Base-by-base conservation (phyloP, 2,113 vertebrate species). In the Carettochelys insculpta region DNA sequence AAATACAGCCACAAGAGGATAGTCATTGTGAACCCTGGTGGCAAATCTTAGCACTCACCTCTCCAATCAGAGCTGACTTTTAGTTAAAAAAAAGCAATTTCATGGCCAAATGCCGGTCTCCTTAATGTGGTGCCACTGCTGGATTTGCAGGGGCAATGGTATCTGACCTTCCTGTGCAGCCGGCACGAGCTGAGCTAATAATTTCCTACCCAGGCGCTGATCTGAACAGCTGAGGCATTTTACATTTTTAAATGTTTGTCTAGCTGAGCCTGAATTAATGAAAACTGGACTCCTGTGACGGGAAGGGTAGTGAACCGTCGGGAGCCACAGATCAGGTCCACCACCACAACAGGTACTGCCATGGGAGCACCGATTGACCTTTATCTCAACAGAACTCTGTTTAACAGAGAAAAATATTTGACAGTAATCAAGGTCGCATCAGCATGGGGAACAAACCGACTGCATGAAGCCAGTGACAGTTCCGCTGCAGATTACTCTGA, bases 351-450 rank as follows among this genome's bases (percentile, higher is more conserved):
- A 54, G 88, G 88, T 87, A 1, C 88, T 96, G 94, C 92, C 90
- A 79, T 88, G 85, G 89, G 92, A 87, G 94, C 91, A 75, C 1
- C 8, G 86, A 1, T 80, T 96, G 96, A 97, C 97, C 97, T 97
- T 97, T 97, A 90, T 89, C 91, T 95, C 92, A 92, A 94, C 86
- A 96, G 95, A 96, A 90, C 96, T 97, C 90, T 85, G 41, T 87
- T 96, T 90, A 96, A 96, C 89, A 95, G 97, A 96, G 96, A 96
- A 97, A 93, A 94, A 97, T 97, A 98, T 96, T 98, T 97, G 96
- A 96, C 95, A 96, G 94, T 96, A 95, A 97, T 97, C 97, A 96
- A 96, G 93, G 94, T 97, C 96, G 96, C 92, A 95, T 96, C 92
- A 90, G 94, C 1, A 2, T 68, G 0, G 85, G 51, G 92, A 88